phyloP scores from a whole-genome alignment of 2,113 vertebrate species.

The Trematocara nigrifrons region DNA sequence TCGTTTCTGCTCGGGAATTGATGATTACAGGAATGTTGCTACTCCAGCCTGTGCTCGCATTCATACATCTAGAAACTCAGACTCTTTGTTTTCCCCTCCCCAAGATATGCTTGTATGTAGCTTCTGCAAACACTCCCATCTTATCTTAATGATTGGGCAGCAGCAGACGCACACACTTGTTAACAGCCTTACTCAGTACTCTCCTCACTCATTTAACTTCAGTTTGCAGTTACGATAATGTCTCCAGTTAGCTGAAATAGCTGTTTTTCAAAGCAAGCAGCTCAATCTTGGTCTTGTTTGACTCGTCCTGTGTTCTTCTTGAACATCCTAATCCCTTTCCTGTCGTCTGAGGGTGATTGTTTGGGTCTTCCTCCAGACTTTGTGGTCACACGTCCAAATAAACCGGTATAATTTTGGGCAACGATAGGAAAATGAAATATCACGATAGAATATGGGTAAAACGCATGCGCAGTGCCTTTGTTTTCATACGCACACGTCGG shows the following conservation, averaged over 20 bases:
- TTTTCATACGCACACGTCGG: too few relatives aligned
- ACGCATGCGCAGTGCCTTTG: too few relatives aligned
- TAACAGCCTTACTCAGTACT: neutral
- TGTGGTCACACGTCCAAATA: neutral
- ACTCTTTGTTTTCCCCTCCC: neutral
- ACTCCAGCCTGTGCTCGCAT: neutral
- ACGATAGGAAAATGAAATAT: too few relatives aligned
- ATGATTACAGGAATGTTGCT: neutral
- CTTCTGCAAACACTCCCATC: neutral
- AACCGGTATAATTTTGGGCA: neutral
- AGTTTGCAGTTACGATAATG: neutral
- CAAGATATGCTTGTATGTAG: neutral
- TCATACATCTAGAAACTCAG: neutral
- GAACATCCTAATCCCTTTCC: neutral
- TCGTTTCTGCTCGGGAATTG: neutral
- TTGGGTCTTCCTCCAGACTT: neutral
- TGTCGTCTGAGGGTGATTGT: neutral
- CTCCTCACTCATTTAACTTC: neutral
- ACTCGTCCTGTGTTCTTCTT: neutral
- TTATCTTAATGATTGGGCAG: conserved; percentile 5
- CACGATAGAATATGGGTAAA: too few relatives aligned
- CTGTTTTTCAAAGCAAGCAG: neutral
- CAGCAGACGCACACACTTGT: neutral
- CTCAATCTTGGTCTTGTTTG: neutral
- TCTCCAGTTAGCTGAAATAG: neutral